Evolutionary conservation across 2,797 vertebrate genomes (phyloP).

Genomic region (Pelochelys cantorii): DNA sequence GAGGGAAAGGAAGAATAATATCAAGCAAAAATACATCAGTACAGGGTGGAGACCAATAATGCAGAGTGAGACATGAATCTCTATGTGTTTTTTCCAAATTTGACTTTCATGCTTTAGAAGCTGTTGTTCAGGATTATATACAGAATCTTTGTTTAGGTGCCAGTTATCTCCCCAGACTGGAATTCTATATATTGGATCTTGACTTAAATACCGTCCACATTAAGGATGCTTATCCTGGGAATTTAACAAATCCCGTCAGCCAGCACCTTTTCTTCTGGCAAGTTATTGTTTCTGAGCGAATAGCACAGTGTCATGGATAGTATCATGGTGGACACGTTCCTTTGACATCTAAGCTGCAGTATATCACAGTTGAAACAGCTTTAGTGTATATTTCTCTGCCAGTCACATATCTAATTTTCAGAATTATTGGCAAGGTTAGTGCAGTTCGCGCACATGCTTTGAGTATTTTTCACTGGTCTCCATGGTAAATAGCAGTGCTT

Average conservation of each 20-base stretch:
- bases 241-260: not conserved
- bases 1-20: not conserved
- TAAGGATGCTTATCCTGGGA: not conserved
- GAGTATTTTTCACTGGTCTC: conserved; percentile 67
- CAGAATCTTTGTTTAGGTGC: not conserved
- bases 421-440: conserved; percentile 66
- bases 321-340: conserved; percentile 22
- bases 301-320: conserved; percentile 8
- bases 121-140: not conserved
- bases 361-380: conserved; percentile 32
- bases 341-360: not conserved
- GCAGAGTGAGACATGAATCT: not conserved
- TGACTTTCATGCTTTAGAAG: not conserved
- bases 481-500: conserved; percentile 62
- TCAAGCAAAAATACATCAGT: not conserved
- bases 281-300: conserved; percentile 23
- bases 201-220: not conserved
- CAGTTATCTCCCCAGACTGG: not conserved
- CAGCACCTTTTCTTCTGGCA: conserved; percentile 4
- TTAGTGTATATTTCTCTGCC: conserved; percentile 37
- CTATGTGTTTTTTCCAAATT: not conserved
- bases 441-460: conserved; percentile 54
- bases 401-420: conserved; percentile 52
- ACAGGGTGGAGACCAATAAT: not conserved
- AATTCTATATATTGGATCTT: not conserved